Percentiles rank a stretch among this genome's conserved stretches.
These are phyloP conservation scores for Melitaea cinxia DNA, from an alignment of 1,140 invertebrate species.

Conservation along the genomic window DNA sequence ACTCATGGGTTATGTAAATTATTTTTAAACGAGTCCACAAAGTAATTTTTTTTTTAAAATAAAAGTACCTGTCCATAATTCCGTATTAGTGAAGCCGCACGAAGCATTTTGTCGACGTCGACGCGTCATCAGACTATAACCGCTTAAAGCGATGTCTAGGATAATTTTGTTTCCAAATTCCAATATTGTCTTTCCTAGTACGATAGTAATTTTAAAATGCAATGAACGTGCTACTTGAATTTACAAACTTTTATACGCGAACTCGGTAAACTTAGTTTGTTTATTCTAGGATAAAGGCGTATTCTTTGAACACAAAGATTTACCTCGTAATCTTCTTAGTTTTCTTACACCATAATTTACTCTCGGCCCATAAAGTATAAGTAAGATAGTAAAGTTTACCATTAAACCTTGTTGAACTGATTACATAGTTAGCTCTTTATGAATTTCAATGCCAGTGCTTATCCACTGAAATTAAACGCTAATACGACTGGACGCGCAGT, in stretches of 20 bases:
- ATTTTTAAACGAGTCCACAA: not conserved
- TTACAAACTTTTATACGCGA: conserved; percentile 24
- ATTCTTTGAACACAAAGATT: conserved; percentile 59
- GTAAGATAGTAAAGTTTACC: conserved; percentile 54
- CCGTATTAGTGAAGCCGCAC: conserved; percentile 66
- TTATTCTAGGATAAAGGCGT: conserved; percentile 49
- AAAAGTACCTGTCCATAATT: conserved; percentile 58
- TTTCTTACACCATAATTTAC: conserved; percentile 63
- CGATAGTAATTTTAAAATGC: not conserved
- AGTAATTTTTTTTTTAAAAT: not conserved
- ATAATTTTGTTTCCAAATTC: not conserved
- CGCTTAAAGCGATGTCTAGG: not conserved
- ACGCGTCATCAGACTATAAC: conserved; percentile 19
- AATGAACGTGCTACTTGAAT: conserved; percentile 15
- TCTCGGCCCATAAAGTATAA: conserved; percentile 54
- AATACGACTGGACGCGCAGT: not conserved
- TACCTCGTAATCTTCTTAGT: conserved; percentile 53
- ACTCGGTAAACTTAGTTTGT: conserved; percentile 16
- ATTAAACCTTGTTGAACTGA: conserved; percentile 36
- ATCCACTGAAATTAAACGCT: conserved; percentile 13
- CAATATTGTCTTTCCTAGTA: conserved; percentile 2
- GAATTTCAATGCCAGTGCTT: conserved; percentile 25
- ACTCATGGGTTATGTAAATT: too few relatives aligned
- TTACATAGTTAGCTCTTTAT: conserved; percentile 15
- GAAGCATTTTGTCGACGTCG: conserved; percentile 55